Evolutionary conservation across 1,140 invertebrate genomes (phyloP).

Genomic region (Pogonomyrmex barbatus): DNA sequence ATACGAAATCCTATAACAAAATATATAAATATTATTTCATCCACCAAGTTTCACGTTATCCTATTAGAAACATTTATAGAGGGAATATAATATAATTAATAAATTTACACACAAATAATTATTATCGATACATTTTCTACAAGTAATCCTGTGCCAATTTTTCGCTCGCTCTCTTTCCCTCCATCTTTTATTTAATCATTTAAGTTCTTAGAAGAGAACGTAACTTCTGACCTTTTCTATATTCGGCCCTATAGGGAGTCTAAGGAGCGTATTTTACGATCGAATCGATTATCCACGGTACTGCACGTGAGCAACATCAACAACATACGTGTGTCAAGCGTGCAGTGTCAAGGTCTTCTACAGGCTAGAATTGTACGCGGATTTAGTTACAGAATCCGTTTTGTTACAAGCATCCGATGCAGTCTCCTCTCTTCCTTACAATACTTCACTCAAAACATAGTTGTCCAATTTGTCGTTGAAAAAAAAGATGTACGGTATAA

Average conservation of each 20-base stretch:
- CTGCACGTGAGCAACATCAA: constrained; percentile 80
- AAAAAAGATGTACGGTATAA: not conserved
- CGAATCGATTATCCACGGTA: constrained; percentile 83
- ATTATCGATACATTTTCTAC: not conserved
- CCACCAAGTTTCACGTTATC: not conserved
- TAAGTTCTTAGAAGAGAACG: not conserved
- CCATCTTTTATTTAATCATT: constrained; percentile 20
- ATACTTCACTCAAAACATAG: not conserved
- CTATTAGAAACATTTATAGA: not conserved
- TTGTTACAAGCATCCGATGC: constrained; percentile 36
- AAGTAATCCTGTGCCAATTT: not conserved
- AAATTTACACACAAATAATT: not conserved
- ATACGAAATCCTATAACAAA: not conserved
- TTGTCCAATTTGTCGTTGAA: constrained; percentile 12
- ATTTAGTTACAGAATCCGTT: constrained; percentile 72
- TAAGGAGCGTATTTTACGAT: constrained; percentile 84
- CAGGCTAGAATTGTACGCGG: constrained; percentile 70
- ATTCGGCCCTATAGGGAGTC: constrained; percentile 62
- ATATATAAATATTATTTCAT: not conserved
- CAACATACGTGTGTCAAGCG: constrained; percentile 79
- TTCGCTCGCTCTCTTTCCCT: not conserved
- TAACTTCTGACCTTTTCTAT: constrained; percentile 28
- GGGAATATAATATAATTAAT: not conserved
- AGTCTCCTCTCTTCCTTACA: constrained; percentile 19
- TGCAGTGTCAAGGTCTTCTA: constrained; percentile 78